Percentiles rank a stretch among this genome's conserved stretches.
Evolutionary conservation across 1,140 invertebrate species (phyloP).

Genomic region (Drosophila kohkoa): DNA sequence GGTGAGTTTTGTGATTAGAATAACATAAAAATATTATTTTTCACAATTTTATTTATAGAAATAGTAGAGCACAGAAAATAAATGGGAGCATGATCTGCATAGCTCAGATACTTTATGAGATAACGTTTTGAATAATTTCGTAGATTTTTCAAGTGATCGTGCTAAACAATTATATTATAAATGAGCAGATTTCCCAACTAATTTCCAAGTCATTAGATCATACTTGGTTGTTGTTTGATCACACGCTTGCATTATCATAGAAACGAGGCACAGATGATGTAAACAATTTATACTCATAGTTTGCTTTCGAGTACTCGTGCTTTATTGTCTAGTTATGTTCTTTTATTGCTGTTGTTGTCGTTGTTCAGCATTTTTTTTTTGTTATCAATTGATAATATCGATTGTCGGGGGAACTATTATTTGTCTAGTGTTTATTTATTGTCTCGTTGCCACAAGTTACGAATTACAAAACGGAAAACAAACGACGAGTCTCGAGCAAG

Average conservation of each 20-base stretch:
- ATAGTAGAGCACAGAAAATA: too few relatives aligned
- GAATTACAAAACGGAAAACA: constrained; percentile 18
- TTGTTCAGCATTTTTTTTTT: background rate
- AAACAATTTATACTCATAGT: constrained; percentile 36
- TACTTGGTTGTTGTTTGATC: background rate
- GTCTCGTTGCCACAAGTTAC: constrained; percentile 42
- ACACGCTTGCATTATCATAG: background rate
- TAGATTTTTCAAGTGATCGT: too few relatives aligned
- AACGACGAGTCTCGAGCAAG: constrained; percentile 9
- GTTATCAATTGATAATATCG: constrained; percentile 45
- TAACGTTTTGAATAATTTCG: too few relatives aligned
- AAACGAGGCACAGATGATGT: constrained; percentile 13
- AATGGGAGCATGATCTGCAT: too few relatives aligned
- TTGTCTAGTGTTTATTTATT: constrained; percentile 4
- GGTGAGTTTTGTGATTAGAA: too few relatives aligned
- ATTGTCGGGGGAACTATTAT: constrained; percentile 13
- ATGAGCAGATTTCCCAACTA: background rate
- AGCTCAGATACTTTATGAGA: too few relatives aligned
- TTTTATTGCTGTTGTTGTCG: constrained; percentile 22
- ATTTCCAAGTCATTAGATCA: background rate
- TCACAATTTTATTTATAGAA: too few relatives aligned
- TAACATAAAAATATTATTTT: too few relatives aligned
- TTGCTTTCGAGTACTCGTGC: constrained; percentile 6
- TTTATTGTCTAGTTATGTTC: constrained; percentile 14
- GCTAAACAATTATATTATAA: too few relatives aligned